A percentile compares a stretch with the other conserved stretches of the same genome.
These are phyloP conservation scores for Drosophila punjabiensis DNA, from an alignment of 1,140 invertebrate genomes.

Conservation along the genomic window DNA sequence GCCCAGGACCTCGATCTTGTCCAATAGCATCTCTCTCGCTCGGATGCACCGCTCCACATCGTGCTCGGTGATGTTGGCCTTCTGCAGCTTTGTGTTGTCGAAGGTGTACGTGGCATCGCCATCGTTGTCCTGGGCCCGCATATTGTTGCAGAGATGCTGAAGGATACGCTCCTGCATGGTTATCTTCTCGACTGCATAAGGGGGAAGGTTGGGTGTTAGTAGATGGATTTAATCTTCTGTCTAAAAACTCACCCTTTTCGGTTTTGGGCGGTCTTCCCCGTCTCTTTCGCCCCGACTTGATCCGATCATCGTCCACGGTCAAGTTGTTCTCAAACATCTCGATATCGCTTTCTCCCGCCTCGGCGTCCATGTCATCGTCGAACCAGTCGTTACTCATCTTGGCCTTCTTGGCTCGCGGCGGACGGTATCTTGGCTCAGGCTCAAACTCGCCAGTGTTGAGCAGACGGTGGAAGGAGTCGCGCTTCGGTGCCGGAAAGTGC, in stretches of 20 bases:
- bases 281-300: conserved; percentile 86
- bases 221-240: not conserved
- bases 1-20: conserved; percentile 94
- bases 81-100: conserved; percentile 14
- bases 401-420: conserved; percentile 19
- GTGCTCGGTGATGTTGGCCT: conserved; percentile 45
- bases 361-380: conserved; percentile 59
- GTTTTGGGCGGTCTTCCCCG: conserved; percentile 85
- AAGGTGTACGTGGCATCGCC: not conserved
- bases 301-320: conserved; percentile 89
- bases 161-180: conserved; percentile 67
- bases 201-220: not conserved
- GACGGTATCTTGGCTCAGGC: conserved; percentile 57
- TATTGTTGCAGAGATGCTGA: conserved; percentile 49
- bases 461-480: conserved; percentile 90
- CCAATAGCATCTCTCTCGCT: conserved; percentile 95
- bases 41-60: conserved; percentile 87
- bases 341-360: conserved; percentile 59
- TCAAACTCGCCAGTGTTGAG: conserved; percentile 72
- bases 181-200: conserved; percentile 45
- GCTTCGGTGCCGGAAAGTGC: conserved; percentile 97
- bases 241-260: conserved; percentile 85
- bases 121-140: conserved; percentile 25
- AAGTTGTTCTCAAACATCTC: conserved; percentile 66
- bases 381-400: conserved; percentile 38